Base-by-base conservation (phyloP, 2,888 invertebrate species). In the Linyphia triangularis region DNA sequence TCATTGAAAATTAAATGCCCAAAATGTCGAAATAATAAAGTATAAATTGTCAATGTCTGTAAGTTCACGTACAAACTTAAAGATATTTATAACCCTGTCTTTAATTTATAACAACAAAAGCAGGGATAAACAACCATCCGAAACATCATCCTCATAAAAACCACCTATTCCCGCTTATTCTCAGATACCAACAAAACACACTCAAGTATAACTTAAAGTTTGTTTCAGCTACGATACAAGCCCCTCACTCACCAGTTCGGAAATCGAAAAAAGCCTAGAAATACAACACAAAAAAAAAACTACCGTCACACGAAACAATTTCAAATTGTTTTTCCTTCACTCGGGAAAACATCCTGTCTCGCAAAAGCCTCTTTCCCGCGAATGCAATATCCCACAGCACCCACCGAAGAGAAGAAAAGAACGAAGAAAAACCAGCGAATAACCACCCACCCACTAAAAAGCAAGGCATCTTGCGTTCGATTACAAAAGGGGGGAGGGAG, bases 301-400 rank as follows among this genome's bases (percentile, higher is more conserved):
- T n/a, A n/a, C 26, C n/a, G 24, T 9, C 13, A 37, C 37, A 33
- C 33, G 24, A 59, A 75, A 75, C 75, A 75, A 75, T 37, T 61
- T 19, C 37, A 63, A 77, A 77, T 28, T 61, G 28, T 26, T 51
- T 51, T 28, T 43, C 19, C 3, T 24, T 30, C n/a, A 10, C 19
- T 33, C 9, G 22, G 22, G 5, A 19, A n/a, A 63, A 77, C 33
- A 22, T 24, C 37, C 6, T 69, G 61, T 63, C 37, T 63, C 77
- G 16, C 3, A 40, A n/a, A n/a, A 63, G 63, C 63, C 24, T 43
- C 63, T 37, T n/a, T 40, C 1, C 40, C 40, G 2, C 65, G 30
- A 24, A 63, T n/a, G 30, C 78, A 79, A 79, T 79, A 79, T 63
- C 51, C 65, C 5, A 59, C 4, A 33, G 43, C n/a, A 59, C 59